phyloP scores from a whole-genome alignment of 2,797 vertebrate species.

The Echeneis naucrates region DNA sequence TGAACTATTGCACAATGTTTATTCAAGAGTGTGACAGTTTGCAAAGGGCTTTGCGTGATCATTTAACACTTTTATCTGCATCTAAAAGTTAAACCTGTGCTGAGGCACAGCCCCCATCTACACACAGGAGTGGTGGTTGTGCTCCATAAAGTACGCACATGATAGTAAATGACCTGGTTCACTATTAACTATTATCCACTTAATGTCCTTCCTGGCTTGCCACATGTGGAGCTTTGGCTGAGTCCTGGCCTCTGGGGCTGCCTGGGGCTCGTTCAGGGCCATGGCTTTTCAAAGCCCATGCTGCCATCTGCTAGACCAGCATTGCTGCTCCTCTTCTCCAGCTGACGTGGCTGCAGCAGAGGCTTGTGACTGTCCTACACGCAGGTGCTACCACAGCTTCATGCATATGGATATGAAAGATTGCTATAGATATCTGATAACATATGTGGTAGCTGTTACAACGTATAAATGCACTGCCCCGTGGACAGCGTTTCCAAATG shows the following conservation, averaged over 20 bases:
- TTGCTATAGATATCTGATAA: conserved; percentile 59
- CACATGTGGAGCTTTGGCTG: conserved; percentile 79
- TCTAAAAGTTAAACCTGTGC: conserved; percentile 79
- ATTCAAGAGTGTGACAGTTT: conserved; percentile 72
- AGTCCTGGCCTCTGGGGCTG: conserved; percentile 76
- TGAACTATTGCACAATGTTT: conserved; percentile 83
- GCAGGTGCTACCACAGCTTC: conserved; percentile 66
- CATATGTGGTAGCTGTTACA: conserved; percentile 59
- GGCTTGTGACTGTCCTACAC: conserved; percentile 49
- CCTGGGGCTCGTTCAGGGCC: conserved; percentile 84
- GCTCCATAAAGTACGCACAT: conserved; percentile 86
- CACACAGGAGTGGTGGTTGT: conserved; percentile 73
- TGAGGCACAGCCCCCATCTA: conserved; percentile 60
- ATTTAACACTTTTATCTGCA: conserved; percentile 76
- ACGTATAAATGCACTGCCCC: conserved; percentile 53
- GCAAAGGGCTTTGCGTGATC: conserved; percentile 70
- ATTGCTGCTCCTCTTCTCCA: conserved; percentile 43
- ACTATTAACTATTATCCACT: conserved; percentile 88
- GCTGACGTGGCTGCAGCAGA: conserved; percentile 63
- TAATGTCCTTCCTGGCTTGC: conserved; percentile 83
- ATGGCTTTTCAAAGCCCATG: conserved; percentile 79
- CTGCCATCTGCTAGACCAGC: conserved; percentile 82
- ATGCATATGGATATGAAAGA: conserved; percentile 71
- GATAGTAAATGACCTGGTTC: conserved; percentile 88
- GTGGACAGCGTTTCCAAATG: conserved; percentile 53